phyloP scores from a whole-genome alignment of 92 coral and sea anemone species.

The Siderastrea siderea region DNA sequence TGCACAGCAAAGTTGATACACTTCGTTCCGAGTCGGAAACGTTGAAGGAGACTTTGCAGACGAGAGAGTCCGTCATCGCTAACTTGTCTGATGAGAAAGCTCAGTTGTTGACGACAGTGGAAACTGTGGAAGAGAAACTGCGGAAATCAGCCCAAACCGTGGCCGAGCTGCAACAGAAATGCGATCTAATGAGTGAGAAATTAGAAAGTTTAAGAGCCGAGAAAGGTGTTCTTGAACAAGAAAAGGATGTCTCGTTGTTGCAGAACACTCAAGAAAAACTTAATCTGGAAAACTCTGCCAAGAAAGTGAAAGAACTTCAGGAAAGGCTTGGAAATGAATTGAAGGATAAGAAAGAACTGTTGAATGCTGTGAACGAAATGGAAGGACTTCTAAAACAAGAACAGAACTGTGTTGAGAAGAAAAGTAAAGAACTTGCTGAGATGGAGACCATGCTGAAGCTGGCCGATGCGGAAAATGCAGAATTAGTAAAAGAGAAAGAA shows the following conservation, averaged over 20 bases:
- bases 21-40: constrained; percentile 43
- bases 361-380: constrained; percentile 23
- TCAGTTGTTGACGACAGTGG: constrained; percentile 21
- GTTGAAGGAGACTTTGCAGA: constrained; percentile 31
- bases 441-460: constrained; percentile 28
- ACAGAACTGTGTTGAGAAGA: constrained; percentile 22
- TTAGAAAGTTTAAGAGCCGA: constrained; percentile 62
- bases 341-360: constrained; percentile 23
- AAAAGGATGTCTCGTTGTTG: constrained; percentile 66
- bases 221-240: constrained; percentile 60
- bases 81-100: constrained; percentile 42
- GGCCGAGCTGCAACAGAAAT: constrained; percentile 74
- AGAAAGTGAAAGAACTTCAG: constrained; percentile 49
- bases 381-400: constrained; percentile 50
- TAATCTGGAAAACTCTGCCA: constrained; percentile 58
- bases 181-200: constrained; percentile 70
- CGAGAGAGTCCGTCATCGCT: constrained; percentile 11
- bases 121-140: constrained; percentile 36
- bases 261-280: constrained; percentile 75
- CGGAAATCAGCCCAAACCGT: constrained; percentile 37
- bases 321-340: constrained; percentile 30
- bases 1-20: constrained; percentile 37
- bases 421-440: constrained; percentile 51
- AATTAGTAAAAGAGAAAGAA: constrained; percentile 52
- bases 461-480: constrained; percentile 38